Percentiles rank a stretch among this genome's conserved stretches.
Conservation (phyloP, 2,797 vertebrate genomes). For the Cetoscarus ocellatus region DNA sequence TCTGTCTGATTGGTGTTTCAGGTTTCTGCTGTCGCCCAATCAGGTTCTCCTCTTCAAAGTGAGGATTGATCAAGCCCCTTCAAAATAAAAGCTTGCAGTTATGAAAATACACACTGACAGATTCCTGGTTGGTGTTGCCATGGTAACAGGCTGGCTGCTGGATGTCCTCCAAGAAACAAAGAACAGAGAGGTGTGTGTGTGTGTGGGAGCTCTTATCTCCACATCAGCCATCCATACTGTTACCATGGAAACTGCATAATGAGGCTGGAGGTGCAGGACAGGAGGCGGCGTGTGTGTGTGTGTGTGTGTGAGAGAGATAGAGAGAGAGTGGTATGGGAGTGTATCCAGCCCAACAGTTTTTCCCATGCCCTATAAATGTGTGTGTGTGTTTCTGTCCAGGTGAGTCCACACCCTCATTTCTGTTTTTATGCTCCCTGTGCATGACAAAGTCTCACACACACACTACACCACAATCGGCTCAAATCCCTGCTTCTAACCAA, state of each 20-base stretch:
- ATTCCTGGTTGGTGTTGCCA: slow-evolving; percentile 63
- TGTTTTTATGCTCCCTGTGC: too few species aligned
- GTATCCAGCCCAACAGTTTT: neutral
- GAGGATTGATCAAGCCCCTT: neutral
- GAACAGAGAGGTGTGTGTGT: slow-evolving; percentile 21
- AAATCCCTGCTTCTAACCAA: too few species aligned
- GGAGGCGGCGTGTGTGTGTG: neutral
- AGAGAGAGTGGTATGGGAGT: neutral
- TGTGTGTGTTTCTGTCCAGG: too few species aligned
- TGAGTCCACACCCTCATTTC: too few species aligned
- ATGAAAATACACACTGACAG: neutral
- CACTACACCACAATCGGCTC: too few species aligned
- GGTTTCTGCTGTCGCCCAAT: neutral
- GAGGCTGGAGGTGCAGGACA: slow-evolving; percentile 31
- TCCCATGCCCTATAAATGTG: too few species aligned
- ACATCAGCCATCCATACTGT: slow-evolving; percentile 47
- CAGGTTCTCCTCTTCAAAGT: neutral
- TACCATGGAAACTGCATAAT: slow-evolving; percentile 69
- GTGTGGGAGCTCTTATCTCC: slow-evolving; percentile 31
- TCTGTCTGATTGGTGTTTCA: neutral
- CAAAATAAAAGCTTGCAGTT: slow-evolving; percentile 1
- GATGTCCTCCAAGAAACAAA: slow-evolving; percentile 48
- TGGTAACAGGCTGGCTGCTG: slow-evolving; percentile 69
- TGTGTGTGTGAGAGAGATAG: slow-evolving; percentile 7
- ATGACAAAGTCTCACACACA: too few species aligned